Evolutionary conservation across 2,797 vertebrate genomes (phyloP).

Genomic region (Petrocephalus schoutedeni): DNA sequence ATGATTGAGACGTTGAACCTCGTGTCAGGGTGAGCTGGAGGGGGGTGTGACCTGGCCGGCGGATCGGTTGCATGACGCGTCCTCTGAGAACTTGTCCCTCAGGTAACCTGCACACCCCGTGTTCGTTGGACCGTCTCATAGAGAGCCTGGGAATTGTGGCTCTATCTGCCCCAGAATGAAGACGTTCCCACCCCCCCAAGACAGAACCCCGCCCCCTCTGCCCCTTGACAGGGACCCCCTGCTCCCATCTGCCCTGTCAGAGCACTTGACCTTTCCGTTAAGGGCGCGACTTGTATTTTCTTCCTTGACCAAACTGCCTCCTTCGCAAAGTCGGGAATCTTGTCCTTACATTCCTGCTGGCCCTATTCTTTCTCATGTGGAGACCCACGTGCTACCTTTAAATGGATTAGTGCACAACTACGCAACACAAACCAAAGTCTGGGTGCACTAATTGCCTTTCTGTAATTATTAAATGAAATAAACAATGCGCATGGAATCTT

Average conservation of each 20-base stretch:
- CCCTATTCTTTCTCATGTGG: background rate
- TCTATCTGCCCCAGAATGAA: background rate
- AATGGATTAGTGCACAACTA: background rate
- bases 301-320: background rate
- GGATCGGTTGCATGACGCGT: background rate
- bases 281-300: conserved; percentile 10
- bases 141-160: background rate
- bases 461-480: conserved; percentile 3
- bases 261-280: conserved; percentile 27
- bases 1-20: background rate
- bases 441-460: conserved; percentile 3
- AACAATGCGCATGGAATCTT: background rate
- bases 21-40: background rate
- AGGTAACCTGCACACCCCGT: background rate
- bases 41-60: background rate
- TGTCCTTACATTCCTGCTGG: background rate
- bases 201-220: background rate
- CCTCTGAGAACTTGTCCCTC: background rate
- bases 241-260: background rate
- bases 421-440: background rate
- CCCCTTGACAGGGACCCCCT: background rate
- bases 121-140: too few relatives aligned
- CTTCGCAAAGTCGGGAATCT: background rate
- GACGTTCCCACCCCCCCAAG: background rate
- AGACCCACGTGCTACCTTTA: background rate